phyloP scores from a whole-genome alignment of 2,888 invertebrate species.

The Formica aserva region DNA sequence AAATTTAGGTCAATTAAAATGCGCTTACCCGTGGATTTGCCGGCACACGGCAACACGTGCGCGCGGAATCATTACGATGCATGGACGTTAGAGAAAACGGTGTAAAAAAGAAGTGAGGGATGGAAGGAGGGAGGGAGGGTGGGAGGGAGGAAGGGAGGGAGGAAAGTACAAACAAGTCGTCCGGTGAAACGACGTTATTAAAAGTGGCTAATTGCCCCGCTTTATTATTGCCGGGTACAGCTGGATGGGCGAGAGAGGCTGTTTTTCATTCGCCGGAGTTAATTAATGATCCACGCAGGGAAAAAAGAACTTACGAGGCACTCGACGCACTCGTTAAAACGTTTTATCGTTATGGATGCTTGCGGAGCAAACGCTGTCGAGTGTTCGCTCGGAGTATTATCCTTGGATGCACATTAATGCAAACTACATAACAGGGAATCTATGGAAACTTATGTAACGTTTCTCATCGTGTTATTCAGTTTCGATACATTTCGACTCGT shows the following conservation, averaged over 20 bases:
- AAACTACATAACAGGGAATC: slow-evolving; percentile 26
- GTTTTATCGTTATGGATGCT: slow-evolving; percentile 72
- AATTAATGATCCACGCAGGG: slow-evolving; percentile 72
- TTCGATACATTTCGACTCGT: slow-evolving; percentile 1
- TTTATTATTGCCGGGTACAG: slow-evolving; percentile 70
- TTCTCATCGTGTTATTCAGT: slow-evolving; percentile 7
- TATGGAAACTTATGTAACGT: slow-evolving; percentile 13
- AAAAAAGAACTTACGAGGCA: slow-evolving; percentile 63
- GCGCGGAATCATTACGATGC: slow-evolving; percentile 62
- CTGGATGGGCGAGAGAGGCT: slow-evolving; percentile 67
- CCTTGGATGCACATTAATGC: slow-evolving; percentile 56
- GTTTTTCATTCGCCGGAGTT: slow-evolving; percentile 70
- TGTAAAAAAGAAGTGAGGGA: slow-evolving; percentile 11
- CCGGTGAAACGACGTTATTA: slow-evolving; percentile 73
- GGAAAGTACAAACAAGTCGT: slow-evolving; percentile 69
- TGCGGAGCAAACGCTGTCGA: slow-evolving; percentile 65
- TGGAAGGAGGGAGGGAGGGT: background rate
- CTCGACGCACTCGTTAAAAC: slow-evolving; percentile 73
- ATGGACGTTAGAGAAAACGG: slow-evolving; percentile 42
- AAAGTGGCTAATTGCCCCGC: slow-evolving; percentile 75
- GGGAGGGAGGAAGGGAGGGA: slow-evolving; percentile 23
- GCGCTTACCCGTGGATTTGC: slow-evolving; percentile 56
- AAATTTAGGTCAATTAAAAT: slow-evolving; percentile 70
- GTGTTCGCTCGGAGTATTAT: slow-evolving; percentile 45
- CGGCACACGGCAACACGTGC: slow-evolving; percentile 58